Base-by-base conservation (phyloP, 1,140 invertebrate genomes). In the Akabosia matsudoensis region DNA sequence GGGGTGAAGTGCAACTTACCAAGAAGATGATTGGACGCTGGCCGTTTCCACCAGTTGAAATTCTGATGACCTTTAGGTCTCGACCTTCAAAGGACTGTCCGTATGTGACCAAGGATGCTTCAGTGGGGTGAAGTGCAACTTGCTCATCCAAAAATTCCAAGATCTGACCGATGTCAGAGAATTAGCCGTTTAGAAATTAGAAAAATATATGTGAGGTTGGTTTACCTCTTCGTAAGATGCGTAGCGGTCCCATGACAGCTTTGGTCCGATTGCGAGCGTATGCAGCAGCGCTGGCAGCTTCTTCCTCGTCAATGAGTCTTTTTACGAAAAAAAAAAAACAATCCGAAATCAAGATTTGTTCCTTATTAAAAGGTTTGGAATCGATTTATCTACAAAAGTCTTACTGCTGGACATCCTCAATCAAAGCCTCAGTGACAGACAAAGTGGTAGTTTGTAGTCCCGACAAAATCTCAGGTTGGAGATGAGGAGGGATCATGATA, bases 141-240 rank as follows among this genome's bases (percentile, higher is more conserved):
- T 45, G 51, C 51, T 79, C 75, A 26, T 79, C 78, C 26, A 79
- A 54, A 24, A 76, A 77, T 26, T 71, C 16, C 45, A 74, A 1
- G 24, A 76, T 72, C 51, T 74, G n/a, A n/a, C n/a, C 4, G n/a
- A n/a, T n/a, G n/a, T n/a, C n/a, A n/a, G n/a, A n/a, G n/a, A n/a
- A n/a, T n/a, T n/a, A n/a, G n/a, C n/a, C n/a, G n/a, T n/a, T n/a
- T n/a, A n/a, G n/a, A n/a, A n/a, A n/a, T n/a, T n/a, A n/a, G n/a
- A n/a, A n/a, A n/a, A n/a, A n/a, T n/a, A n/a, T n/a, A n/a, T n/a
- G n/a, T n/a, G n/a, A n/a, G n/a, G n/a, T n/a, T n/a, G n/a, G n/a
- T 67, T 67, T 72, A 72, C 70, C 22, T 72, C 70, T 14, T 72
- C 37, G 33, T 22, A 34, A 24, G 2, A 2, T 14, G 34, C 34